A percentile compares a stretch with the other conserved stretches of the same genome.
Evolutionary conservation across 2,113 vertebrate species (phyloP).

Genomic region (Eulemur rufifrons): DNA sequence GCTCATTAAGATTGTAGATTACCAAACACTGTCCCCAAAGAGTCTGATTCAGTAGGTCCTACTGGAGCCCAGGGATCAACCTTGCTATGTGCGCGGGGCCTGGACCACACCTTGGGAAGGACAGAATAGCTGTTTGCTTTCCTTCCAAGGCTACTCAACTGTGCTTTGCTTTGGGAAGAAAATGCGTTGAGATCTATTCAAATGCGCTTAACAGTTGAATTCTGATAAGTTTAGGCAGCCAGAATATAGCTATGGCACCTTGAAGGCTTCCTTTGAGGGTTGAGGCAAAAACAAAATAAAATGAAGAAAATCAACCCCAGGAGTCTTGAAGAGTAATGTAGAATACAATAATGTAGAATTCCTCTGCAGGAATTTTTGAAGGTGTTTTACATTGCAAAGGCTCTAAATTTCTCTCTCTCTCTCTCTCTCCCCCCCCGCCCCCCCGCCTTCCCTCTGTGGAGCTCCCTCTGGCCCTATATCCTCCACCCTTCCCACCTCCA

Average conservation of each 20-base stretch:
- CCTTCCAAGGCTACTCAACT: background rate
- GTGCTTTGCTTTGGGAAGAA: background rate
- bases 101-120: background rate
- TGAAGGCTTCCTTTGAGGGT: background rate
- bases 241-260: background rate
- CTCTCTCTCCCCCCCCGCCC: background rate
- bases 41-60: background rate
- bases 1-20: background rate
- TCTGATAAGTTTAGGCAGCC: background rate
- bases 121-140: background rate
- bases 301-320: background rate
- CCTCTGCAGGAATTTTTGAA: background rate
- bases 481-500: background rate
- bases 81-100: background rate
- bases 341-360: background rate
- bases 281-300: background rate
- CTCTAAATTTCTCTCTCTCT: background rate
- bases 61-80: too few relatives aligned
- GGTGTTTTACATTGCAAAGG: background rate
- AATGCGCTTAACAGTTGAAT: background rate
- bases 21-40: background rate
- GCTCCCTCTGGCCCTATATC: background rate
- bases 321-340: background rate
- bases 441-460: background rate
- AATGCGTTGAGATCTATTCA: background rate